Evolutionary conservation across 2,888 invertebrate genomes (phyloP), one percentile per base, ranked within the genome.

Genomic region (Agriopis marginaria): DNA sequence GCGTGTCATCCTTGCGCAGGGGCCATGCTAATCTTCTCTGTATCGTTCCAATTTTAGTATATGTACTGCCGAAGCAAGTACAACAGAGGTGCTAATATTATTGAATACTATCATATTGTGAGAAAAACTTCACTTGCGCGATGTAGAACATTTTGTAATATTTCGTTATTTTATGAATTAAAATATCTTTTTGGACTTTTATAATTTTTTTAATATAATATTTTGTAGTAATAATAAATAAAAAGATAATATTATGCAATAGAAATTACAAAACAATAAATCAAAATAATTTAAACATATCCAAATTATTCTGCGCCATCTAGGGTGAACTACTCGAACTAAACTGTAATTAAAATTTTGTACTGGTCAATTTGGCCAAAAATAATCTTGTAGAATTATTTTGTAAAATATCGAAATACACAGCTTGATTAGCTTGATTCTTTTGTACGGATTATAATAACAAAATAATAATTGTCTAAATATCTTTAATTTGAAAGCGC

Each of bases 1-100:
- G 85, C 86, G 86, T 86, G 86, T 86, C 86, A 86, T 86, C 86
- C 86, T 86, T 86, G 86, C 86, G 86, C 86, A 86, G 86, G 86
- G 86, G 86, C 86, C 86, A 86, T 86, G 86, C 85, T 85, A 86
- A 85, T 85, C 85, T 85, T 62, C 62, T 62, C 62, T 62, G 62
- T 86, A 86, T 86, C 86, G 86, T 86, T 86, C 85, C 86, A 86
- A 86, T 86, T 86, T 86, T 86, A 86, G 85, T 86, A 86, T 86
- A 86, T 86, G 86, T 86, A 86, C 86, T 86, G 85, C 86, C 85
- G 86, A 86, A 86, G 86, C 86, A 85, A 85, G 86, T 85, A 86
- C 85, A 76, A 0, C 14, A 7, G 9, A 0, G 0, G 0, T 0
- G 0, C 0, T 0, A 9, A 23, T 5, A 4, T 0, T 5, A 23